phyloP scores from a whole-genome alignment of 2,797 vertebrate species.

The Rhinatrema bivittatum region DNA sequence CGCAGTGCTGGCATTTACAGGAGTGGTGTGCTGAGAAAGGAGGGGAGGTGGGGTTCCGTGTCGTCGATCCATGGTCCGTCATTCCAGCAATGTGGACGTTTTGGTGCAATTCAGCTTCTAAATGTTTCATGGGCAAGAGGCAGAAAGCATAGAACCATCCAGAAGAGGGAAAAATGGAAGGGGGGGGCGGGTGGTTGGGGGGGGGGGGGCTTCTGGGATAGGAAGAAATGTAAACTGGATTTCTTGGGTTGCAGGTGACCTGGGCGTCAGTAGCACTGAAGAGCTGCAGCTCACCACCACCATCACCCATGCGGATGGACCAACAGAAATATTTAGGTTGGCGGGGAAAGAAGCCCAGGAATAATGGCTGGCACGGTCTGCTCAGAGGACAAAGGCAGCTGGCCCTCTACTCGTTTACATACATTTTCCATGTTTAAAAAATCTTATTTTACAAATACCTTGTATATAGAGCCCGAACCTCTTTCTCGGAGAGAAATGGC shows the following conservation, averaged over 20 bases:
- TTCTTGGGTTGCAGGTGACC: constrained; percentile 74
- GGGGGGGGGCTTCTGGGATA: too few relatives aligned
- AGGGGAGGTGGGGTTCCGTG: too few relatives aligned
- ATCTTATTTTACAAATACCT: neutral
- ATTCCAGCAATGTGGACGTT: too few relatives aligned
- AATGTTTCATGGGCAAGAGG: too few relatives aligned
- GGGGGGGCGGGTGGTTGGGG: too few relatives aligned
- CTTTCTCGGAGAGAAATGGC: constrained; percentile 7
- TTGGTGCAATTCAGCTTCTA: too few relatives aligned
- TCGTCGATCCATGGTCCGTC: too few relatives aligned
- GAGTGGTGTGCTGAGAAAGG: too few relatives aligned
- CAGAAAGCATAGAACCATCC: too few relatives aligned
- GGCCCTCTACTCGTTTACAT: neutral
- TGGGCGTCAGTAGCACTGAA: constrained; percentile 74
- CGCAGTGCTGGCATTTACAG: too few relatives aligned
- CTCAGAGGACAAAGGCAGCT: neutral
- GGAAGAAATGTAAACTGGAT: too few relatives aligned
- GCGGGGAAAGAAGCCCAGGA: constrained; percentile 88
- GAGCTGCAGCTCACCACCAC: constrained; percentile 92
- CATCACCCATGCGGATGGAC: constrained; percentile 85
- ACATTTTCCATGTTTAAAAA: neutral
- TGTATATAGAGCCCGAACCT: constrained; percentile 6
- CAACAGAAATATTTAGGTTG: constrained; percentile 89
- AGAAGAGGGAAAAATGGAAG: too few relatives aligned
- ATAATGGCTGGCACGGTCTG: constrained; percentile 35